These are phyloP conservation scores for Gorsachius magnificus DNA, from an alignment of 2,797 vertebrate species.

Conservation along the genomic window DNA sequence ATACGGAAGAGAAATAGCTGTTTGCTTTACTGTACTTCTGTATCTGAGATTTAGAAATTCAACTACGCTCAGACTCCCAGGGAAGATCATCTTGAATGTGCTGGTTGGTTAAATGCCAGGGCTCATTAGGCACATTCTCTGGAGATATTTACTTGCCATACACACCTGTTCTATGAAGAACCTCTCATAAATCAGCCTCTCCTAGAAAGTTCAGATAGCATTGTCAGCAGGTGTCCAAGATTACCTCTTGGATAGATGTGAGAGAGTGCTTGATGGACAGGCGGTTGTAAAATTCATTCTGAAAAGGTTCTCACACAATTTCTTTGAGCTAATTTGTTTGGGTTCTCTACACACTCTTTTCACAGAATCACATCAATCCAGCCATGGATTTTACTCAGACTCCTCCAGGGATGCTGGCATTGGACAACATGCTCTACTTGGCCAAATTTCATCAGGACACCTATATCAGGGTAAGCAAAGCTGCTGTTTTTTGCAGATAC, in stretches of 20 bases:
- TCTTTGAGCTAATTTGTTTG: background rate
- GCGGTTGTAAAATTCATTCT: background rate
- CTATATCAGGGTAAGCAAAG: constrained; percentile 89
- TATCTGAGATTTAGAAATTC: background rate
- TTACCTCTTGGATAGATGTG: background rate
- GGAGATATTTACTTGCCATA: background rate
- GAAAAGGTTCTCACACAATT: background rate
- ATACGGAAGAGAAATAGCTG: background rate
- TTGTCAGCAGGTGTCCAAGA: background rate
- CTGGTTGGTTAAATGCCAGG: background rate
- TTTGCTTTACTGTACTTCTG: background rate
- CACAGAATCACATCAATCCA: constrained; percentile 94
- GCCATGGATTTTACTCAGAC: constrained; percentile 97
- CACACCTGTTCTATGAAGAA: background rate
- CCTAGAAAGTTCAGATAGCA: background rate
- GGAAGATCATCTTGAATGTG: background rate
- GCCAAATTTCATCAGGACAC: constrained; percentile 96
- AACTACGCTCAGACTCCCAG: background rate
- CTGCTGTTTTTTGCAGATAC: background rate
- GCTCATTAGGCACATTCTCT: background rate
- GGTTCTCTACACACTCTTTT: background rate
- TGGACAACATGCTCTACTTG: constrained; percentile 98
- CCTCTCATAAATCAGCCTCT: background rate
- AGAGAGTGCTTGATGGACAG: background rate
- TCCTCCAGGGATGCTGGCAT: constrained; percentile 95